Base-by-base conservation (phyloP, 2,888 invertebrate genomes). In the Drosophila pseudotakahashii region DNA sequence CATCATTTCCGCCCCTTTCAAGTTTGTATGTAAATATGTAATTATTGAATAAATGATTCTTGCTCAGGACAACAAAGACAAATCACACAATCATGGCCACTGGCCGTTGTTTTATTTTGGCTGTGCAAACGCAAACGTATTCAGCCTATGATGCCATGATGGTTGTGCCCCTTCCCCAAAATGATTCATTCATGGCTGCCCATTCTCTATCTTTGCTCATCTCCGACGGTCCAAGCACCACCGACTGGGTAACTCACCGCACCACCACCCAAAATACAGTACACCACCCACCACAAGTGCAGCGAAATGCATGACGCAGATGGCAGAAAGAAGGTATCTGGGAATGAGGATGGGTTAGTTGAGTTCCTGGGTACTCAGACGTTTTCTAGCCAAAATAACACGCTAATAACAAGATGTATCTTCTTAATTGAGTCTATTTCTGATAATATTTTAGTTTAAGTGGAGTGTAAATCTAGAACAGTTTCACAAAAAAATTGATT, bases 271-370 rank as follows among this genome's bases (percentile, higher is more conserved):
- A 41, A 52, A 36, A 42, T 19, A 19, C 11, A 13, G 19, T 11
- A 19, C 54, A 54, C 39, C 47, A 45, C 50, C 44, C 54, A 53
- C 51, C 54, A 26, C 50, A 58, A 51, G 68, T 81, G 81, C 85
- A 81, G 37, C 63, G 60, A 66, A 78, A 73, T 85, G 86, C 81
- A 85, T 88, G 86, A 88, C 81, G 88, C 88, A 81, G 86, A 79
- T 81, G 86, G 77, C 60, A 74, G 11, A 48, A 55, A 62, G 70
- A 63, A 55, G 44, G 30, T 79, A 69, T 78, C 60, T 52, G 62
- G 58, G 58, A 37, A 37, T 34, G 54, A 44, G 32, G 5, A 45
- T n/a, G 36, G 48, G 42, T 7, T 30, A 7, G 7, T 10, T 26
- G 10, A 16, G 36, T 23, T 10, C n/a, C 16, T 59, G 60, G 11